Evolutionary conservation across 1,140 invertebrate genomes (phyloP), one percentile per base, ranked within the genome.

Genomic region (Drosophila lacertosa): DNA sequence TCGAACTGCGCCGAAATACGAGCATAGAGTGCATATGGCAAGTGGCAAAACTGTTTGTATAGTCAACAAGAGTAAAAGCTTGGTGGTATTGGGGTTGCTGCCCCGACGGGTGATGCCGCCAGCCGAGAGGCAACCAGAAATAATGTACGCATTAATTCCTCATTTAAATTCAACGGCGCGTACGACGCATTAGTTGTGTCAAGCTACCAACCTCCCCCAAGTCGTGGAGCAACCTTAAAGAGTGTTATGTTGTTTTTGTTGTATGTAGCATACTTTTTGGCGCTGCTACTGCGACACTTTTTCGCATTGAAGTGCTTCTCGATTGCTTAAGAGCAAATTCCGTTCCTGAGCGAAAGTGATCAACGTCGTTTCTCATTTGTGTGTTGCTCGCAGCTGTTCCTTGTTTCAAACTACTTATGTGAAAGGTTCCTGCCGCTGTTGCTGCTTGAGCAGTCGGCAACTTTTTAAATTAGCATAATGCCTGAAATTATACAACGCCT

Each of bases 131-230:
- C 48, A 24, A 33, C 42, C 57, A 59, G 66, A 77, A 88, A 88
- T 89, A 88, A 88, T 83, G 83, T 82, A 89, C 78, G 78, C 83
- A 90, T 90, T 90, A 90, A 90, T 90, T 90, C 89, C 84, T 89
- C 89, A 90, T 90, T 90, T 90, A 90, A 90, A 90, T 90, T 90
- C 89, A 90, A 86, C 78, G 86, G 76, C 89, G 89, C 89, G 89
- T 90, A 90, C 89, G 74, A 80, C 73, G 89, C 83, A 90, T 90
- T 90, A 90, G 89, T 89, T 89, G 77, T 48, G 58, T 75, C 71
- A 51, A 69, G 58, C 63, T 35, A 4, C 42, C 13, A 9, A 48
- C 32, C 60, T 18, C 35, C 32, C 18, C 24, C n/a, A 20, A n/a
- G 15, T 13, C 16, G n/a, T 11, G 1, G 15, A 45, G 48, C 40